These are phyloP conservation scores for Gnatocerus cornutus DNA, from an alignment of 2,888 invertebrate species.

Conservation along the genomic window DNA sequence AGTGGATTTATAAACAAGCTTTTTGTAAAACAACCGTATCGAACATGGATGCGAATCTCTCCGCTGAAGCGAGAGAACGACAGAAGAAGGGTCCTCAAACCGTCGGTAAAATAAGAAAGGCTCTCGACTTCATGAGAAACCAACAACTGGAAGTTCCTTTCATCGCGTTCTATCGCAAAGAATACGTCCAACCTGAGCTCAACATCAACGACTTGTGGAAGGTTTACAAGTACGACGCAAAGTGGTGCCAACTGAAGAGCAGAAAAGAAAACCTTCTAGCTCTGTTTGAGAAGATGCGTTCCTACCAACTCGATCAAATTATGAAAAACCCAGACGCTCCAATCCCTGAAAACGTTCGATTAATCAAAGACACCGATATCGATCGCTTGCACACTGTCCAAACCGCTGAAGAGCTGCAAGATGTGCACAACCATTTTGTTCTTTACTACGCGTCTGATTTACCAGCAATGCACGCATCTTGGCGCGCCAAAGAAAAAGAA, in stretches of 20 bases:
- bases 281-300: slow-evolving; percentile 93
- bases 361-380: slow-evolving; percentile 90
- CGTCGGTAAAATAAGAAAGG: slow-evolving; percentile 93
- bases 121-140: slow-evolving; percentile 96
- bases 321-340: slow-evolving; percentile 89
- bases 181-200: slow-evolving; percentile 95
- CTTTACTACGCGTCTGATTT: slow-evolving; percentile 92
- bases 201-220: slow-evolving; percentile 98
- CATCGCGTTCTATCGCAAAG: slow-evolving; percentile 98
- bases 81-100: slow-evolving; percentile 80
- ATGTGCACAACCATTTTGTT: slow-evolving; percentile 94
- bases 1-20: slow-evolving; percentile 96
- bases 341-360: slow-evolving; percentile 85
- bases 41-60: slow-evolving; percentile 79
- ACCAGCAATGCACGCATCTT: slow-evolving; percentile 86
- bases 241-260: slow-evolving; percentile 92
- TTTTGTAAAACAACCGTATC: slow-evolving; percentile 90
- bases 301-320: slow-evolving; percentile 88
- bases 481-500: slow-evolving; percentile 79
- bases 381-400: slow-evolving; percentile 84
- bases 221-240: slow-evolving; percentile 96
- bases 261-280: slow-evolving; percentile 88
- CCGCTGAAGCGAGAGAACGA: slow-evolving; percentile 73
- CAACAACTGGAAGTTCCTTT: slow-evolving; percentile 98
- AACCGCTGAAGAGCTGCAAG: slow-evolving; percentile 92